Evolutionary conservation across 1,140 invertebrate species (phyloP).

Genomic region (Thalassaphorura encarpata): DNA sequence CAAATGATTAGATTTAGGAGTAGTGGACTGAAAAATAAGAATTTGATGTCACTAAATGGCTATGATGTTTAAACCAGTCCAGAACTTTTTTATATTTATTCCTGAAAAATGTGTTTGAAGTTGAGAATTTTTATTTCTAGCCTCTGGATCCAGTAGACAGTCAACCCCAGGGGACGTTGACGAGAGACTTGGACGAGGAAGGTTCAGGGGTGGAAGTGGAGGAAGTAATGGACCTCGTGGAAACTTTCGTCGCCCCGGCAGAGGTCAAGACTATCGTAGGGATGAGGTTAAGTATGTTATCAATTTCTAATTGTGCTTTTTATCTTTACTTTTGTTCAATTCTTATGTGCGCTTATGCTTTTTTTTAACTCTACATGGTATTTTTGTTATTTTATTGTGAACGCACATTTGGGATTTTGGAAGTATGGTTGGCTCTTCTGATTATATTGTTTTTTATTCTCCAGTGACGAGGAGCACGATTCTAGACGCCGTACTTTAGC

Average conservation of each 20-base stretch:
- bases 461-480: too few species aligned
- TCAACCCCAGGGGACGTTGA: constrained; percentile 5
- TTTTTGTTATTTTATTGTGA: too few species aligned
- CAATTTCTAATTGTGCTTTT: too few species aligned
- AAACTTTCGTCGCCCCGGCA: not conserved
- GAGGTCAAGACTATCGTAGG: too few species aligned
- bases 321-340: too few species aligned
- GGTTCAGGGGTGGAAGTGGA: constrained; percentile 1
- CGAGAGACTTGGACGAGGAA: not conserved
- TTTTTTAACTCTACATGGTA: too few species aligned
- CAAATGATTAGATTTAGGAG: not conserved
- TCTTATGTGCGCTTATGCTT: too few species aligned
- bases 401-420: too few species aligned
- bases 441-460: too few species aligned
- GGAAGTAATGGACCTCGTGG: not conserved
- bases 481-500: too few species aligned
- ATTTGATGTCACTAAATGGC: not conserved
- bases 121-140: not conserved
- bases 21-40: not conserved
- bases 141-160: constrained; percentile 1
- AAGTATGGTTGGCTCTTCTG: too few species aligned
- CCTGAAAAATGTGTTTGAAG: not conserved
- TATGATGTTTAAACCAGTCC: not conserved
- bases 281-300: too few species aligned
- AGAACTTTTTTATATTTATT: not conserved